Conservation (phyloP, 2,113 vertebrate species). For the Fulica atra region DNA sequence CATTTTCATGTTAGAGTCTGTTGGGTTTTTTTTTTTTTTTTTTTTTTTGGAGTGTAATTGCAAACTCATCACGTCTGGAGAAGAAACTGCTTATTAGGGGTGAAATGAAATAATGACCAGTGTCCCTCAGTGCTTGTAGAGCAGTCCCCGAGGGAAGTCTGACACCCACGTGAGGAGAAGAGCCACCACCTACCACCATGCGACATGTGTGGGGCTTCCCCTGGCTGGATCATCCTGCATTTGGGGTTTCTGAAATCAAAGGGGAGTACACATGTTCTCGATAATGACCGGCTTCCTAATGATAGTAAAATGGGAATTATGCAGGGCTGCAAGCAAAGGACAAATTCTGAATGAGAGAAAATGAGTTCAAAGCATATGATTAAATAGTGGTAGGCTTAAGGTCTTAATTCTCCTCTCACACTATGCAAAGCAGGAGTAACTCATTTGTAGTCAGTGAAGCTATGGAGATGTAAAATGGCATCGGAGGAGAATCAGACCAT, state of each 20-base stretch:
- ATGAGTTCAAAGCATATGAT: slow-evolving; percentile 20
- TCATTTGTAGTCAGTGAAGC: slow-evolving; percentile 33
- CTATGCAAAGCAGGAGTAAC: slow-evolving; percentile 26
- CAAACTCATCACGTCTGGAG: neutral
- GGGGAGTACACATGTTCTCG: neutral
- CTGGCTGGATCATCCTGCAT: neutral
- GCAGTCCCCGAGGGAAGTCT: neutral
- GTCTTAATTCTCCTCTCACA: slow-evolving; percentile 18
- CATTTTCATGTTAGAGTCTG: neutral
- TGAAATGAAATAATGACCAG: neutral
- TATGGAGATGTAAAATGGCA: slow-evolving; percentile 46
- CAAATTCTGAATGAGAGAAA: slow-evolving; percentile 38
- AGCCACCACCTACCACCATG: neutral
- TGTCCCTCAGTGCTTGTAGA: neutral
- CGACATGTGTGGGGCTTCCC: neutral
- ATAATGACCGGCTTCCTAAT: neutral
- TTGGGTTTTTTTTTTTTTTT: neutral
- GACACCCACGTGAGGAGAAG: neutral
- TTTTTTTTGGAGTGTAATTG: neutral
- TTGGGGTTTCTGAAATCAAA: neutral
- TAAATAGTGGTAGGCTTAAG: slow-evolving; percentile 36
- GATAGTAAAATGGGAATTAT: neutral
- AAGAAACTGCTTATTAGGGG: neutral
- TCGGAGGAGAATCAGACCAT: slow-evolving; percentile 50
- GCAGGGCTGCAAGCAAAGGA: neutral